Percentiles rank a stretch among this genome's conserved stretches.
Evolutionary conservation across 1,140 invertebrate genomes (phyloP).

Genomic region (Monochamus saltuarius): DNA sequence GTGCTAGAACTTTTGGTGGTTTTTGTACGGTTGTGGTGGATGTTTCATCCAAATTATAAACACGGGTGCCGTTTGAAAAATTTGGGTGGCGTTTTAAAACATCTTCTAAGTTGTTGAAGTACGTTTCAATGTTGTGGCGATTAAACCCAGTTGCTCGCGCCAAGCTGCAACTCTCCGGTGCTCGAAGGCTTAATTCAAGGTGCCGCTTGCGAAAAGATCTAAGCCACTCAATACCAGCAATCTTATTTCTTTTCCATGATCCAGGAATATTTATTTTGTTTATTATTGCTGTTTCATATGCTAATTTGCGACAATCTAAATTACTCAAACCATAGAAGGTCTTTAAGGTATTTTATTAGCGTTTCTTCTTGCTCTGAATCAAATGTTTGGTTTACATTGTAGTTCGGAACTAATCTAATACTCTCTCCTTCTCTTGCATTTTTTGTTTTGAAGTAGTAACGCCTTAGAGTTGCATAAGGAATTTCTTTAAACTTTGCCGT

Average conservation of each 20-base stretch:
- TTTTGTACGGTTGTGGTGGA: slow-evolving; percentile 53
- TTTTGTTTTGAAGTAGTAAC: neutral
- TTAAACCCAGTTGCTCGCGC: slow-evolving; percentile 45
- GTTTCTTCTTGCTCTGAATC: neutral
- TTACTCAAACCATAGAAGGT: slow-evolving; percentile 2
- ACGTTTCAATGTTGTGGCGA: slow-evolving; percentile 7
- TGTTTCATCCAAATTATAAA: slow-evolving; percentile 55
- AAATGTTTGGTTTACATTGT: neutral
- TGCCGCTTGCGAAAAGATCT: too few species aligned
- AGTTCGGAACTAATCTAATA: slow-evolving; percentile 2
- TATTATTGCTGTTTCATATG: neutral
- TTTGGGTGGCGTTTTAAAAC: slow-evolving; percentile 32
- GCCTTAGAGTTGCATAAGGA: neutral
- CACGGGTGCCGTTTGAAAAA: slow-evolving; percentile 35
- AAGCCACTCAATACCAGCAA: slow-evolving; percentile 26
- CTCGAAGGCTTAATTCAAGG: slow-evolving; percentile 46
- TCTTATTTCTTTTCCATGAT: slow-evolving; percentile 15
- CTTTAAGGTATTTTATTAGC: neutral
- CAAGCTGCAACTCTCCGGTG: slow-evolving; percentile 50
- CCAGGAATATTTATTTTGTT: slow-evolving; percentile 1
- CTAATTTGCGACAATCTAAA: slow-evolving; percentile 4
- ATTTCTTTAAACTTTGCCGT: too few species aligned
- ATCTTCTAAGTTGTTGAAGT: slow-evolving; percentile 48
- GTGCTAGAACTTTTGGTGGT: slow-evolving; percentile 49
- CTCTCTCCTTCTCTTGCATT: neutral